phyloP scores from a whole-genome alignment of 2,888 invertebrate genomes.

The Rutpela maculata region DNA sequence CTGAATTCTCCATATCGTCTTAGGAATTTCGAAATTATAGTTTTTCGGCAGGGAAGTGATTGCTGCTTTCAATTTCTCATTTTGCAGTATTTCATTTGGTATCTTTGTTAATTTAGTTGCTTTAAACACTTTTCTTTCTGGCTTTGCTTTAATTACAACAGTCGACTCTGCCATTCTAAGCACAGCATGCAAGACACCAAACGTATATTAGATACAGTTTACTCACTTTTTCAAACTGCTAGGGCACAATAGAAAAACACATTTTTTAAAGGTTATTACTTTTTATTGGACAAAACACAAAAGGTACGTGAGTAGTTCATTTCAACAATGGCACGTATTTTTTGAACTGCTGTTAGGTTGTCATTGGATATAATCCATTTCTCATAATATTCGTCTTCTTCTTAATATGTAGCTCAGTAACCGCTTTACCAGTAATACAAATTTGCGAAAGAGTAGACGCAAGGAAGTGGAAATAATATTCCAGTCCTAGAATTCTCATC shows the following conservation, averaged over 20 bases:
- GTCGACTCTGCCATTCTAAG: conserved; percentile 66
- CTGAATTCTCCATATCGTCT: conserved; percentile 97
- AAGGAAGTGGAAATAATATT: no score
- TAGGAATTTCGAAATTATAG: conserved; percentile 98
- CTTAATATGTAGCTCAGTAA: no score
- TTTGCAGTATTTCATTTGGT: conserved; percentile 86
- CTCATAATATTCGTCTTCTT: no score
- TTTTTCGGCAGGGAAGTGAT: conserved; percentile 89
- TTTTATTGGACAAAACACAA: background rate
- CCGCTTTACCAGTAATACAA: no score
- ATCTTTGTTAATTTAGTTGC: conserved; percentile 86
- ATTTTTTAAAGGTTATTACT: conserved; percentile 1
- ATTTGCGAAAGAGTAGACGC: no score
- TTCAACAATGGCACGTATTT: conserved; percentile 42
- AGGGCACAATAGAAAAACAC: background rate
- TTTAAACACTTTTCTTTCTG: conserved; percentile 87
- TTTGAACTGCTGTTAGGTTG: background rate
- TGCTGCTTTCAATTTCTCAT: conserved; percentile 83
- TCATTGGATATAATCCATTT: no score
- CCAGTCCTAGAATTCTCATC: no score
- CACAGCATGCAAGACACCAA: background rate
- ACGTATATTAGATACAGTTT: background rate
- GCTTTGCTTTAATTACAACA: conserved; percentile 86
- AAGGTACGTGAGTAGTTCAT: conserved; percentile 50
- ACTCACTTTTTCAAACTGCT: conserved; percentile 17